Conservation (phyloP, 2,888 invertebrate genomes). For the Tachystola acroxantha region DNA sequence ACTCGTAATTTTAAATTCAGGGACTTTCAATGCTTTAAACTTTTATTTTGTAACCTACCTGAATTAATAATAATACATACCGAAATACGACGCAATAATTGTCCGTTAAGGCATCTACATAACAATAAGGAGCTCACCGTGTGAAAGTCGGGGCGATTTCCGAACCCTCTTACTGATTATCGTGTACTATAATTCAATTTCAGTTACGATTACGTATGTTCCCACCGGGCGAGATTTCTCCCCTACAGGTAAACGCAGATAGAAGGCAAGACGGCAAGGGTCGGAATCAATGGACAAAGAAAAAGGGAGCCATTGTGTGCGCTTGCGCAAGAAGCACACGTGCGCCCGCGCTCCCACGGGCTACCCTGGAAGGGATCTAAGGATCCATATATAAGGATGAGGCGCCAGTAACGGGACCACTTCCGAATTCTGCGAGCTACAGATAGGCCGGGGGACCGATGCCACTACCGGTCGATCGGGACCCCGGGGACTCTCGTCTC, state of each 20-base stretch:
- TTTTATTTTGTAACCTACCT: too few relatives aligned
- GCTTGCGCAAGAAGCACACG: slow-evolving; percentile 68
- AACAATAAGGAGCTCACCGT: slow-evolving; percentile 50
- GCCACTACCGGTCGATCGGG: slow-evolving; percentile 16
- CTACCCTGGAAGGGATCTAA: slow-evolving; percentile 40
- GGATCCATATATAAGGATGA: slow-evolving; percentile 56
- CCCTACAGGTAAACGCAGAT: slow-evolving; percentile 71
- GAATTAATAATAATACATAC: too few relatives aligned
- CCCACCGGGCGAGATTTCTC: slow-evolving; percentile 70
- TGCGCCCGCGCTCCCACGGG: slow-evolving; percentile 68
- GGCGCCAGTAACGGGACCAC: slow-evolving; percentile 39
- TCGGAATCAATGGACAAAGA: slow-evolving; percentile 64
- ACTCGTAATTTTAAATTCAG: too few relatives aligned
- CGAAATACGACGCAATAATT: slow-evolving; percentile 20
- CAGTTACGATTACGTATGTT: slow-evolving; percentile 59
- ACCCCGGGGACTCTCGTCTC: slow-evolving; percentile 39
- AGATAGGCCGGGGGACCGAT: slow-evolving; percentile 53
- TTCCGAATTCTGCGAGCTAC: slow-evolving; percentile 47
- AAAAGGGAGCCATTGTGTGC: slow-evolving; percentile 64
- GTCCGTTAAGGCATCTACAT: slow-evolving; percentile 35
- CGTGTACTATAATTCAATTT: slow-evolving; percentile 61
- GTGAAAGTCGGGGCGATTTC: slow-evolving; percentile 52
- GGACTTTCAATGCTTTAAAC: too few relatives aligned
- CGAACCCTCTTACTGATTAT: slow-evolving; percentile 58
- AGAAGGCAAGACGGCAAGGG: slow-evolving; percentile 68